Percentiles rank a stretch among this genome's conserved stretches.
phyloP scores from a whole-genome alignment of 2,797 vertebrate species.

The Paguma larvata region DNA sequence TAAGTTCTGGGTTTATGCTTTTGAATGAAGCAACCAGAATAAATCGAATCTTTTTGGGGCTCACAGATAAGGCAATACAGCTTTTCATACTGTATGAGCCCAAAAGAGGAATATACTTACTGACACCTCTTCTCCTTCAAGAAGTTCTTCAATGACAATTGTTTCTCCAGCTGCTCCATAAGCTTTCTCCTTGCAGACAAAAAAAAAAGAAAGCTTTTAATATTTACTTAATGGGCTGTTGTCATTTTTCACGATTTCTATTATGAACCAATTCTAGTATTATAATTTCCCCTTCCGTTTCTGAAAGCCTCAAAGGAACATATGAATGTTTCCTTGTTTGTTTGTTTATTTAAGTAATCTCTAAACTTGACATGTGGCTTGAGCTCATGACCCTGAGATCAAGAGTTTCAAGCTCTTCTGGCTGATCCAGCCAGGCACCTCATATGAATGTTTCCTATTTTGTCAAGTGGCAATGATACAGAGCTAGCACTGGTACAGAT shows the following conservation, averaged over 20 bases:
- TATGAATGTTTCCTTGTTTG: background rate
- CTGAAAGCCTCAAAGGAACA: background rate
- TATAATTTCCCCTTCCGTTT: background rate
- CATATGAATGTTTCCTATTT: background rate
- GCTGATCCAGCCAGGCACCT: background rate
- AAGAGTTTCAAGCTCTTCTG: too few species aligned
- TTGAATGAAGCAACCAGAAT: background rate
- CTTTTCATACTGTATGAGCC: background rate
- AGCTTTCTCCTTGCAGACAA: slow-evolving; percentile 90
- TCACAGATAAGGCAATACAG: background rate
- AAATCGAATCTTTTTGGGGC: background rate
- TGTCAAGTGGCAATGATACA: background rate
- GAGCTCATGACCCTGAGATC: too few species aligned
- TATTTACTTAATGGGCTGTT: background rate
- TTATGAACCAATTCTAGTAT: background rate
- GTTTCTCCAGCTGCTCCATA: slow-evolving; percentile 97
- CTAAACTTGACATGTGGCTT: too few species aligned
- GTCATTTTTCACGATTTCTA: background rate
- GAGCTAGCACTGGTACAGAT: background rate
- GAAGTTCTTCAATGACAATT: slow-evolving; percentile 96
- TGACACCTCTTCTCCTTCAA: slow-evolving; percentile 98
- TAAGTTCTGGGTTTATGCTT: background rate
- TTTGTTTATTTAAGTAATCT: background rate
- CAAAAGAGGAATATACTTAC: slow-evolving; percentile 87
- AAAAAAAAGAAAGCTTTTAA: background rate